Evolutionary conservation across 2,113 vertebrate species (phyloP).

Genomic region (Saccopteryx bilineata): DNA sequence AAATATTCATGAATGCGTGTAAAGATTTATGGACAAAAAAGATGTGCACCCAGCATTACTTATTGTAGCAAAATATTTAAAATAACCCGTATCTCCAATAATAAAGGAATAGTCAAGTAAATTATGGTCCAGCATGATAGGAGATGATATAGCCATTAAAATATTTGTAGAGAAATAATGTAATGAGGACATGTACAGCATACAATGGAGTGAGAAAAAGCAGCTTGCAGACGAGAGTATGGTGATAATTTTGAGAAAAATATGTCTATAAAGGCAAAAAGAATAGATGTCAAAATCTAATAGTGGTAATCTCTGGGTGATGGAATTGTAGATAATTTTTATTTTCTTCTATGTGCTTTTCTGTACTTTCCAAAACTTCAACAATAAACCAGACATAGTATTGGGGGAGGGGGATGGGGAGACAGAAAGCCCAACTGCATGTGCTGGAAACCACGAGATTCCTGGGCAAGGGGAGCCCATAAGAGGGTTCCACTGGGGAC

Average conservation of each 20-base stretch:
- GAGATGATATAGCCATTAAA: slow-evolving; percentile 60
- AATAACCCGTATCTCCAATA: slow-evolving; percentile 47
- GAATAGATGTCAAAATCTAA: slow-evolving; percentile 25
- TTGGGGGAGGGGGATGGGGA: background rate
- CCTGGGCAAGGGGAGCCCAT: background rate
- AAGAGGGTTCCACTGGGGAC: background rate
- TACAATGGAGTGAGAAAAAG: background rate
- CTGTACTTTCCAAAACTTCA: slow-evolving; percentile 32
- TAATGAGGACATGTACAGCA: slow-evolving; percentile 14
- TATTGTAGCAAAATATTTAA: slow-evolving; percentile 60
- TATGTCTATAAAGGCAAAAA: background rate
- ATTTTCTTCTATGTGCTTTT: slow-evolving; percentile 42
- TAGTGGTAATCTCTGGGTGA: background rate
- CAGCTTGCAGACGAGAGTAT: slow-evolving; percentile 16
- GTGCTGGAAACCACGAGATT: background rate
- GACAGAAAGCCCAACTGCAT: background rate
- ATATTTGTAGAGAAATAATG: slow-evolving; percentile 63
- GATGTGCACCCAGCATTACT: slow-evolving; percentile 35
- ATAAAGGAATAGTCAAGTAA: slow-evolving; percentile 65
- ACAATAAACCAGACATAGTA: background rate
- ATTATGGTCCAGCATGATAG: slow-evolving; percentile 29
- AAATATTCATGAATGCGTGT: slow-evolving; percentile 60
- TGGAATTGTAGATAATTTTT: background rate
- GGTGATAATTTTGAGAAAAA: background rate
- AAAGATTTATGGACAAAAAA: slow-evolving; percentile 70